A percentile compares a stretch with the other conserved stretches of the same genome.
phyloP scores from a whole-genome alignment of 2,113 vertebrate species.

The Phaetusa simplex region DNA sequence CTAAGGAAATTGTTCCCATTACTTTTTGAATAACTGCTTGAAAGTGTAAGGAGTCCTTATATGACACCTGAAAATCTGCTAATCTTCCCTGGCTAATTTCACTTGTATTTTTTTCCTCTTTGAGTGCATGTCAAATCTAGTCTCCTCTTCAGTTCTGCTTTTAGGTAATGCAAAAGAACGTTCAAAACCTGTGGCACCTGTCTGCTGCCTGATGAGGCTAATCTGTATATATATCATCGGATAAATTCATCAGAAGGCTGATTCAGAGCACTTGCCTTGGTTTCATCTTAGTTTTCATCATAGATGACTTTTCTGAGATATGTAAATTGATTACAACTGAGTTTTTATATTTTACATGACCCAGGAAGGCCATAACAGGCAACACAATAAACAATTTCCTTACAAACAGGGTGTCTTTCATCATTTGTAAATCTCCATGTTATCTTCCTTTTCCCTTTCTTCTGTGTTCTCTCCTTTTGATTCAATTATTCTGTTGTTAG shows the following conservation, averaged over 20 bases:
- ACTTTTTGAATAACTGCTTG: background rate
- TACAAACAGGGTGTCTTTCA: background rate
- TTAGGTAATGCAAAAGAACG: background rate
- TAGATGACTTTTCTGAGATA: background rate
- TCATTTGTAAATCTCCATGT: background rate
- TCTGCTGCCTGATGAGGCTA: background rate
- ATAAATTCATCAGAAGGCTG: background rate
- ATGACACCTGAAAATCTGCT: background rate
- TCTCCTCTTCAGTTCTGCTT: background rate
- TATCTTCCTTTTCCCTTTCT: background rate
- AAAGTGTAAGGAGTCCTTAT: background rate
- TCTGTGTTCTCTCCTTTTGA: background rate
- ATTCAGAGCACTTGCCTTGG: background rate
- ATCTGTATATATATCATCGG: background rate
- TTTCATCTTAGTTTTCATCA: background rate
- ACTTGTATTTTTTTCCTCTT: background rate
- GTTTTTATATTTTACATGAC: background rate
- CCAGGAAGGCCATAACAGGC: background rate
- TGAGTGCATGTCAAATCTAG: background rate
- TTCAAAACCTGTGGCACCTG: background rate
- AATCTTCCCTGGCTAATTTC: background rate
- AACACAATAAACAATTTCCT: background rate
- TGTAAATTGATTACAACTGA: background rate
- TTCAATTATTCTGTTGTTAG: background rate
- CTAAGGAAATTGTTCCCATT: background rate